A percentile compares a stretch with the other conserved stretches of the same genome.
phyloP scores from a whole-genome alignment of 2,888 invertebrate genomes.

The Patella pellucida region DNA sequence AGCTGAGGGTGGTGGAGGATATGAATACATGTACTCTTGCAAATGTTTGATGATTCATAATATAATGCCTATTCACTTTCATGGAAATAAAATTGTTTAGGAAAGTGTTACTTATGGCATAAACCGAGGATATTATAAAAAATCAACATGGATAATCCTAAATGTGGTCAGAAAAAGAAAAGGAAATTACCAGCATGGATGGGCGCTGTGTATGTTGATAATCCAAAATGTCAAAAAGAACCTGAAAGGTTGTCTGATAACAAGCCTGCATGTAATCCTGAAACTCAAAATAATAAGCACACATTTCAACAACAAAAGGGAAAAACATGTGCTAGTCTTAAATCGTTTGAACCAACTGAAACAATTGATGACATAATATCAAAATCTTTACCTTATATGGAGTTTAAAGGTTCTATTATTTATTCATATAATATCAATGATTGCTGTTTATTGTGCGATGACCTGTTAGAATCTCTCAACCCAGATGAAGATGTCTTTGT shows the following conservation, averaged over 20 bases:
- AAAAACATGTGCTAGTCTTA: background rate
- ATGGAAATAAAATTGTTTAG: too few relatives aligned
- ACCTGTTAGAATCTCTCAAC: constrained; percentile 36
- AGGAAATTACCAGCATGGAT: constrained; percentile 29
- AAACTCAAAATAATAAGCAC: background rate
- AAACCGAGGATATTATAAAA: too few relatives aligned
- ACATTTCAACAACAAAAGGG: background rate
- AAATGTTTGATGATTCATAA: too few relatives aligned
- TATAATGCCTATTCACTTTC: too few relatives aligned
- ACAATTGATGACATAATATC: constrained; percentile 37
- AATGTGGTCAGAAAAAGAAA: constrained; percentile 11
- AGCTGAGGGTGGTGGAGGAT: too few relatives aligned
- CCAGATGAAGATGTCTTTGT: constrained; percentile 28
- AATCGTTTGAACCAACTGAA: background rate
- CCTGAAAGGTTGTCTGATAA: background rate
- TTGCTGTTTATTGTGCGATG: constrained; percentile 56
- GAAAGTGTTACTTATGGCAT: too few relatives aligned
- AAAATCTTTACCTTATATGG: constrained; percentile 42
- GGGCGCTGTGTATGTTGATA: constrained; percentile 17
- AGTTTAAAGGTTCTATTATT: constrained; percentile 43
- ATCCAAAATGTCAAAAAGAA: background rate
- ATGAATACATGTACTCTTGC: too few relatives aligned
- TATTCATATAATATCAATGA: constrained; percentile 52
- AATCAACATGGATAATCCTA: too few relatives aligned
- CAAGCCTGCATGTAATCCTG: background rate